These are phyloP conservation scores for Callipepla californica DNA, from an alignment of 2,113 vertebrate species.

Conservation along the genomic window DNA sequence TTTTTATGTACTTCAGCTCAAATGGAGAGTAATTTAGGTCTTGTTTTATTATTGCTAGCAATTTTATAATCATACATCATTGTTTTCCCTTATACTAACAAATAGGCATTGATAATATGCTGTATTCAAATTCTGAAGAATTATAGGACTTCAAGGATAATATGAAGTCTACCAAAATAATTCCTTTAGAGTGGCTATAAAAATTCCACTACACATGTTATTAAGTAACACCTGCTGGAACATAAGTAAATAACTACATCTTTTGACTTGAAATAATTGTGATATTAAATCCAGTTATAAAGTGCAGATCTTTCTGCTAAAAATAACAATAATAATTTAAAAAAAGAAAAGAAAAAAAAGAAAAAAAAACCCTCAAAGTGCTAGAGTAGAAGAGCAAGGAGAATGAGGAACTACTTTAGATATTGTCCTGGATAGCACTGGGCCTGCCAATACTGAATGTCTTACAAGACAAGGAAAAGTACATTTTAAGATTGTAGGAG, in stretches of 20 bases:
- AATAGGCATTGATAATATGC: background rate
- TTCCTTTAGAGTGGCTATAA: background rate
- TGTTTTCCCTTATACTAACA: background rate
- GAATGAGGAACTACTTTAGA: background rate
- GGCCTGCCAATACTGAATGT: background rate
- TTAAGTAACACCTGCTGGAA: background rate
- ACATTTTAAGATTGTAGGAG: background rate
- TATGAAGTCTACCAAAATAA: background rate
- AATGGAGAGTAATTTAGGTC: background rate
- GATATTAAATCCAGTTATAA: background rate
- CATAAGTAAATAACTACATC: background rate
- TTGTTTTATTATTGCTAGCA: background rate
- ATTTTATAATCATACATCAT: background rate
- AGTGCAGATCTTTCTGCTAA: background rate
- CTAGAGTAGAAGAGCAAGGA: background rate
- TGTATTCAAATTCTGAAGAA: background rate
- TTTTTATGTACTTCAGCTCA: background rate
- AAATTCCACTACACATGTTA: accelerated
- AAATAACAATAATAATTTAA: background rate
- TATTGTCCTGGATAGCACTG: background rate
- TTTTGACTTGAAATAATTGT: background rate
- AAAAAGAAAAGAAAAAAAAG: no score
- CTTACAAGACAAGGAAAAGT: background rate
- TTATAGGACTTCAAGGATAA: background rate
- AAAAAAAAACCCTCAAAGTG: no score